These are phyloP conservation scores for Liposcelis brunnea DNA, from an alignment of 2,888 invertebrate genomes.

Conservation along the genomic window DNA sequence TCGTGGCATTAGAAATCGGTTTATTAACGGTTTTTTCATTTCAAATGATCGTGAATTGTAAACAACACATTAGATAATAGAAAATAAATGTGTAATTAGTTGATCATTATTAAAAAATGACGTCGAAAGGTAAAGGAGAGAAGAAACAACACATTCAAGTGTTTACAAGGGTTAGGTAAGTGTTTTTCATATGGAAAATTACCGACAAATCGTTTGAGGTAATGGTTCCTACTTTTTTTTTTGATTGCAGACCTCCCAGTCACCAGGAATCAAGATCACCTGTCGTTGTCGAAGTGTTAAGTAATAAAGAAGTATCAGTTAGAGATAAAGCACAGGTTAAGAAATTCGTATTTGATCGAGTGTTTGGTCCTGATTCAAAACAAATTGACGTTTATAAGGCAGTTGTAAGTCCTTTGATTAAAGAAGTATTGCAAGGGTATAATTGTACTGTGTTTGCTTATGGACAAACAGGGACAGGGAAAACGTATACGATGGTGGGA, in stretches of 20 bases:
- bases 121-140: conserved; percentile 24
- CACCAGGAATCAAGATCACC: conserved; percentile 47
- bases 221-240: conserved; percentile 4
- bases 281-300: conserved; percentile 47
- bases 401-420: conserved; percentile 73
- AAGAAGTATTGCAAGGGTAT: conserved; percentile 85
- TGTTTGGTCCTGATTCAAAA: conserved; percentile 60
- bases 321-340: conserved; percentile 32
- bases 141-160: conserved; percentile 76
- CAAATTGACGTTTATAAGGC: conserved; percentile 68
- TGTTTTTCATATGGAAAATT: conserved; percentile 2
- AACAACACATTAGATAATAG: too few relatives aligned
- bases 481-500: conserved; percentile 94
- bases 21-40: too few relatives aligned
- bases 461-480: conserved; percentile 83
- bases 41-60: too few relatives aligned
- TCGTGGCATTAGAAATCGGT: too few relatives aligned
- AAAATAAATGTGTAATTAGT: conserved; percentile 8
- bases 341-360: conserved; percentile 58
- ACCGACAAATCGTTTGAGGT: not conserved
- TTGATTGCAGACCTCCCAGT: conserved; percentile 50
- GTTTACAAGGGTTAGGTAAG: conserved; percentile 68
- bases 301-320: conserved; percentile 49
- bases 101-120: not conserved
- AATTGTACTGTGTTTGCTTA: conserved; percentile 97